These are phyloP conservation scores for Malacoctenus gilli DNA, from an alignment of 2,797 vertebrate genomes.

Conservation along the genomic window DNA sequence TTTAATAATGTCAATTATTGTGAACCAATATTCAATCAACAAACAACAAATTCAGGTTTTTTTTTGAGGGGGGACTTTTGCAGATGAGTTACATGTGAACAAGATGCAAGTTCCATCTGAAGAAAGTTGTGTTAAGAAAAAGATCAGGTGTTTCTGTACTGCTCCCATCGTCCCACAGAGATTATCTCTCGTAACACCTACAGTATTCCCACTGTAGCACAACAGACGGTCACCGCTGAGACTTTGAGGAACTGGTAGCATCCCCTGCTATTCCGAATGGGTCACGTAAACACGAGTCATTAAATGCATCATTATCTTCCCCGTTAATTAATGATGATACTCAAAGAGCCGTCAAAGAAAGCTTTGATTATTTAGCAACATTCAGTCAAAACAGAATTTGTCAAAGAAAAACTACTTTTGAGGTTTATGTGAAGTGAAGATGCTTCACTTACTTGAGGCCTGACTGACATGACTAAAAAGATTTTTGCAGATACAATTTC, in stretches of 20 bases:
- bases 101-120: not conserved
- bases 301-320: conserved; percentile 33
- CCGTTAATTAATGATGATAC: conserved; percentile 9
- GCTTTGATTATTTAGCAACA: not conserved
- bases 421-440: no score
- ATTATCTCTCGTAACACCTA: conserved; percentile 25
- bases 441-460: no score
- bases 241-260: conserved; percentile 38
- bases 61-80: no score
- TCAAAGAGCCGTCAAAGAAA: not conserved
- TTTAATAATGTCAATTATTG: no score
- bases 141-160: conserved; percentile 23
- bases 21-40: no score
- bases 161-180: conserved; percentile 43
- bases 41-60: no score
- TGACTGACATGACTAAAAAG: no score
- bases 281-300: conserved; percentile 56
- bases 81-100: not conserved
- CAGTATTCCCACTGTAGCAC: conserved; percentile 62
- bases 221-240: conserved; percentile 62
- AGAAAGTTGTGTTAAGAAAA: conserved; percentile 24
- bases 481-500: no score
- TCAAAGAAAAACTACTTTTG: no score
- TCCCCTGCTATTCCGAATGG: conserved; percentile 47
- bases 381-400: no score